Base-by-base conservation (phyloP, 2,888 invertebrate genomes). In the Calliphora vomitoria region DNA sequence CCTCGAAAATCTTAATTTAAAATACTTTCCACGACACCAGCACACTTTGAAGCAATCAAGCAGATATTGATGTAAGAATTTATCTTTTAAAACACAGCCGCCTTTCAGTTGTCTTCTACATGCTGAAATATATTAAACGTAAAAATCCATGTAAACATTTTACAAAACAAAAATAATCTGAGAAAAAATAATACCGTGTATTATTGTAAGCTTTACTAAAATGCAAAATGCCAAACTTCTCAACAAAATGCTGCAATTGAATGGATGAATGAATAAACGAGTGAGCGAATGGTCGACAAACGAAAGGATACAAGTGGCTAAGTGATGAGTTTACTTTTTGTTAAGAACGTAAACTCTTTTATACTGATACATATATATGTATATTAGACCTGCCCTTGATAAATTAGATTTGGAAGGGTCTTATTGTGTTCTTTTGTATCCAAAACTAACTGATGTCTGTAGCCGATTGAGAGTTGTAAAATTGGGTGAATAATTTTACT, bases 211-310 rank as follows among this genome's bases (percentile, higher is more conserved):
- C 64, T 83, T 83, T 83, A 83, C 66, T 72, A 72, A 81, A 78
- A 87, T 66, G 53, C 76, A 50, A 78, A 87, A 83, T 87, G 81
- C 41, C 83, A 83, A 87, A 81, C 64, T 76, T 80, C 50, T 68
- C 25, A 81, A 68, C 44, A 50, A 50, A 84, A 76, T 64, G 18
- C 53, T 62, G 38, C 38, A 71, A 41, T 75, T 66, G 53, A 76
- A 78, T 20, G 71, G 58, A 44, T 68, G 38, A 66, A 75, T 25
- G 35, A 25, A 47, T 44, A 8, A 66, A 44, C 44, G 13, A 44
- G 20, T 44, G 55, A 55, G 44, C 44, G 55, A 72, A 82, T 35
- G 31, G 35, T 20, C 41, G 38, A 11, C 25, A 82, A 78, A 68
- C 62, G 74, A 79, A 79, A 75, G 80, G 60, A 78, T 76, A 81